A percentile compares a stretch with the other conserved stretches of the same genome.
Evolutionary conservation across 2,797 vertebrate genomes (phyloP).

Genomic region (Borostomias antarcticus): DNA sequence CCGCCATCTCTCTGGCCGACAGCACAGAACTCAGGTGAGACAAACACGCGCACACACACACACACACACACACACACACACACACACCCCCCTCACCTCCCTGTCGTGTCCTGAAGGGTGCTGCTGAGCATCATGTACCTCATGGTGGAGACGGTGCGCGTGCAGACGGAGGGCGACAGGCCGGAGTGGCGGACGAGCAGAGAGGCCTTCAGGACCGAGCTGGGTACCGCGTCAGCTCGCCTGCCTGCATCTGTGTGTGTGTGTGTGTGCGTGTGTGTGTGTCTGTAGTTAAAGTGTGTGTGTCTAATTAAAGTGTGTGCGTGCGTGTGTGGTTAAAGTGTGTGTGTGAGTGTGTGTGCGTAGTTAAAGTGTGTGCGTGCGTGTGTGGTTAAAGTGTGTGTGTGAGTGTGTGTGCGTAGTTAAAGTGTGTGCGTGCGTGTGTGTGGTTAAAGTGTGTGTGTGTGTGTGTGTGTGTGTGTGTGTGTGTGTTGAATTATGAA

Average conservation of each 20-base stretch:
- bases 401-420: slow-evolving; percentile 7
- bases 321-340: slow-evolving; percentile 2
- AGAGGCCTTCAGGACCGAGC: slow-evolving; percentile 88
- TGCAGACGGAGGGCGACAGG: slow-evolving; percentile 82
- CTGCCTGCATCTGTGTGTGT: no score
- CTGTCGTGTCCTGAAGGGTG: slow-evolving; percentile 75
- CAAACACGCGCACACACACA: slow-evolving; percentile 1
- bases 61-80: slow-evolving; percentile 2
- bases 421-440: neutral
- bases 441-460: neutral
- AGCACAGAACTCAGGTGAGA: slow-evolving; percentile 95
- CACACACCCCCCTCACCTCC: slow-evolving; percentile 10
- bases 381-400: slow-evolving; percentile 7
- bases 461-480: slow-evolving; percentile 1
- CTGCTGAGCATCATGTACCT: slow-evolving; percentile 96
- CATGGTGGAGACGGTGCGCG: slow-evolving; percentile 91
- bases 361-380: neutral
- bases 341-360: neutral
- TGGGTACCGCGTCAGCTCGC: no score
- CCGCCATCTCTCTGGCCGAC: slow-evolving; percentile 94
- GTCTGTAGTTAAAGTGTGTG: neutral
- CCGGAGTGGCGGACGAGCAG: slow-evolving; percentile 82
- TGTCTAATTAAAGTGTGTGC: no score
- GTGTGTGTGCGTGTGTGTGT: slow-evolving; percentile 30
- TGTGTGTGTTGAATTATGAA: no score